Conservation (phyloP, 2,888 invertebrate genomes). For the Drosophila histrio region DNA sequence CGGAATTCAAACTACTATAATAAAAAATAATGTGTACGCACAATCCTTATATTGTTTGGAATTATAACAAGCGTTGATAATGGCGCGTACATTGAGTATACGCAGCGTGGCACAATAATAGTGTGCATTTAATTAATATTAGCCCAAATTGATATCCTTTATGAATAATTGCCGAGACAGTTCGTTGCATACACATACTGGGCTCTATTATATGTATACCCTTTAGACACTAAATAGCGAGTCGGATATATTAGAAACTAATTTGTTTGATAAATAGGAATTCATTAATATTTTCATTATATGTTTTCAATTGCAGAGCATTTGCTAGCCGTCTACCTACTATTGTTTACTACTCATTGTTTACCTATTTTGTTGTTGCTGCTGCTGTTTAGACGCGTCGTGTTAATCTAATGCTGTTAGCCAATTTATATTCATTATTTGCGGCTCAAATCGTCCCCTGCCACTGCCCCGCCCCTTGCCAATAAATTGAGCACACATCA, state of each 20-base stretch:
- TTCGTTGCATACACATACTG: slow-evolving; percentile 4
- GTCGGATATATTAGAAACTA: not conserved
- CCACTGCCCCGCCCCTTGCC: not conserved
- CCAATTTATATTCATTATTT: slow-evolving; percentile 63
- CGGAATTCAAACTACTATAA: not conserved
- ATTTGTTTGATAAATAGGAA: not conserved
- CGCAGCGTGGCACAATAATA: slow-evolving; percentile 48
- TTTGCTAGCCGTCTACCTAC: not conserved
- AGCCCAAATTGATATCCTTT: slow-evolving; percentile 58
- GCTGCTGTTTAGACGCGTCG: slow-evolving; percentile 30
- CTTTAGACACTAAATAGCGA: not conserved
- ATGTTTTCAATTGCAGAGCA: not conserved
- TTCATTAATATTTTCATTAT: not conserved
- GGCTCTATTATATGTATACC: slow-evolving; percentile 4
- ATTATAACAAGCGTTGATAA: slow-evolving; percentile 39
- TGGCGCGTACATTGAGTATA: slow-evolving; percentile 19
- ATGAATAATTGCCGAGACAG: slow-evolving; percentile 60
- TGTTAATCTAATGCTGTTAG: slow-evolving; percentile 64
- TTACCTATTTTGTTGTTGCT: slow-evolving; percentile 3
- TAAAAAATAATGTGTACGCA: not conserved
- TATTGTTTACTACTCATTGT: not conserved
- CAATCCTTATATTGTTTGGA: slow-evolving; percentile 38
- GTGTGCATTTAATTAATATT: slow-evolving; percentile 75
- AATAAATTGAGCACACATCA: not conserved
- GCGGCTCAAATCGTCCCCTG: slow-evolving; percentile 3